Percentiles rank a stretch among this genome's conserved stretches.
Conservation (phyloP, 2,888 invertebrate species). For the Hypercompe scribonia region DNA sequence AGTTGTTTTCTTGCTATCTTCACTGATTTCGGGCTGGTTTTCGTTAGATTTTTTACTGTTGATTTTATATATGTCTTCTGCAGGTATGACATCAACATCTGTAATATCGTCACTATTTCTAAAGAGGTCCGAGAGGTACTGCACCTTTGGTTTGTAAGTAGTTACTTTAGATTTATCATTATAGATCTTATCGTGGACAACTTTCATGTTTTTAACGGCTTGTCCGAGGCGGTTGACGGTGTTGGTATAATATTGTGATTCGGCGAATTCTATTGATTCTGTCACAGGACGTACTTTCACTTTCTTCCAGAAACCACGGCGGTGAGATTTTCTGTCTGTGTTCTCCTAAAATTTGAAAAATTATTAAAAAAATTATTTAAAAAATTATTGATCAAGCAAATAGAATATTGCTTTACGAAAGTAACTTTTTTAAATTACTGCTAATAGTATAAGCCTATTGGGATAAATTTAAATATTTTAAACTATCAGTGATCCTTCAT, state of each 20-base stretch:
- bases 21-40: slow-evolving; percentile 40
- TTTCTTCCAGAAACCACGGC: slow-evolving; percentile 92
- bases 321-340: slow-evolving; percentile 68
- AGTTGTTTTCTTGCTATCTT: slow-evolving; percentile 47
- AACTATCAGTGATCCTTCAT: too few relatives aligned
- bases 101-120: slow-evolving; percentile 60
- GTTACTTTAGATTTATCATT: slow-evolving; percentile 62
- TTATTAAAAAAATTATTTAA: too few relatives aligned
- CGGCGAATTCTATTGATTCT: slow-evolving; percentile 92
- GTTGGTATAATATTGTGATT: slow-evolving; percentile 90
- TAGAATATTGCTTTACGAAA: neutral
- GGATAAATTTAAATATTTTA: too few relatives aligned
- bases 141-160: slow-evolving; percentile 75
- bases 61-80: slow-evolving; percentile 71
- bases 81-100: slow-evolving; percentile 58
- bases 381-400: neutral
- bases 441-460: too few relatives aligned
- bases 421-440: too few relatives aligned
- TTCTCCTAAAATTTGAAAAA: slow-evolving; percentile 63
- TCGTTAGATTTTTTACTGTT: slow-evolving; percentile 36
- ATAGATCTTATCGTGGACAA: slow-evolving; percentile 61
- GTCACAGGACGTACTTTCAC: slow-evolving; percentile 87
- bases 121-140: slow-evolving; percentile 71
- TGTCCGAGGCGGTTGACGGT: slow-evolving; percentile 85
- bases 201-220: slow-evolving; percentile 44